These are phyloP conservation scores for Oscheius sp. DNA, from an alignment of 1,140 invertebrate genomes.

Conservation along the genomic window DNA sequence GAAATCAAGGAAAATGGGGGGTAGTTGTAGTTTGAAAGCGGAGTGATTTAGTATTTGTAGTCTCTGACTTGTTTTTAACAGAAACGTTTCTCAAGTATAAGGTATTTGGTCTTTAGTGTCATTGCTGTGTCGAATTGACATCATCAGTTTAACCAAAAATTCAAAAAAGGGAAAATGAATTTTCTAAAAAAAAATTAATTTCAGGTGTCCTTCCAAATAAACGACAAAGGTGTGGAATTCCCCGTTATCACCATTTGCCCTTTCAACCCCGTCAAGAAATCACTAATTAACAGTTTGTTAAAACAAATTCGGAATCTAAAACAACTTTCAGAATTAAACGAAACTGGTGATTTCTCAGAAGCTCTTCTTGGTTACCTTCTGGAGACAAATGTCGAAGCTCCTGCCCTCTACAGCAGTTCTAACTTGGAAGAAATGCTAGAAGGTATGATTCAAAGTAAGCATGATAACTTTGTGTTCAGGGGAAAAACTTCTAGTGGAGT, in stretches of 20 bases:
- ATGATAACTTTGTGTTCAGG: not conserved
- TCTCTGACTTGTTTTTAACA: too few species aligned
- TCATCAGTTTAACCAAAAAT: too few species aligned
- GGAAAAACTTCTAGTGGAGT: slow-evolving; percentile 40
- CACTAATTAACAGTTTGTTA: slow-evolving; percentile 43
- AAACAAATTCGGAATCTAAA: too few species aligned
- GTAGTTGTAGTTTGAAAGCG: too few species aligned
- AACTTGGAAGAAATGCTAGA: not conserved
- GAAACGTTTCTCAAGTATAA: too few species aligned
- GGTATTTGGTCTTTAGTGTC: too few species aligned
- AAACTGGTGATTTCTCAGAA: slow-evolving; percentile 43
- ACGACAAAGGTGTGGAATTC: slow-evolving; percentile 53
- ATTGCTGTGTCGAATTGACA: too few species aligned
- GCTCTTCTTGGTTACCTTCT: slow-evolving; percentile 47
- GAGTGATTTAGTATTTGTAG: too few species aligned
- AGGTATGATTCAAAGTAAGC: not conserved
- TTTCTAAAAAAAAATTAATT: not conserved
- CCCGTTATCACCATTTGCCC: slow-evolving; percentile 54
- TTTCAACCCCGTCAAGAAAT: slow-evolving; percentile 48
- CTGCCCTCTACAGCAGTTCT: slow-evolving; percentile 25
- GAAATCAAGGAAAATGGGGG: too few species aligned
- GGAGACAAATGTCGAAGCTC: slow-evolving; percentile 41
- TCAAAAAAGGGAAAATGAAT: too few species aligned
- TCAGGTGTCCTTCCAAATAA: slow-evolving; percentile 47
- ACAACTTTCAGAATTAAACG: slow-evolving; percentile 37